Base-by-base conservation (phyloP, 1,140 invertebrate genomes). In the Calliphora vicina region DNA sequence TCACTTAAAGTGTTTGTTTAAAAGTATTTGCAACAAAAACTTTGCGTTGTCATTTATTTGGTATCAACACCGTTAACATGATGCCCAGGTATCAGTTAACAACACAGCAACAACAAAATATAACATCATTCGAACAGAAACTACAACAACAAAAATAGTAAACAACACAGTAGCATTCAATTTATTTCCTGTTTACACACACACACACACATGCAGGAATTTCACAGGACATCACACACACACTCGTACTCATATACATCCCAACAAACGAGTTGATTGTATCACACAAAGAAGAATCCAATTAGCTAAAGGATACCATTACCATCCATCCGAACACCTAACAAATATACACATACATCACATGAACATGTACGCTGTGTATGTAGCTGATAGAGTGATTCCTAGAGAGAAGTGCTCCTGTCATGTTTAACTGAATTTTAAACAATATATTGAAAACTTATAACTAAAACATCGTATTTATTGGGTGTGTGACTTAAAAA, bases 271-370 rank as follows among this genome's bases (percentile, higher is more conserved):
- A 43, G 35, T 45, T 43, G 74, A 78, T 20, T 78, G 74, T 10
- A 43, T 23, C 35, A 13, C 27, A 45, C 74, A 78, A 43, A 43
- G 35, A 42, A 78, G 74, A 78, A 78, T 78, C 74, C 74, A 78
- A 78, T 78, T 78, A 78, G 74, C 35, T 43, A 78, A 78, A 78
- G 74, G 74, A 78, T 78, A 78, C 35, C 74, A 23, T 78, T 78
- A 78, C 42, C 74, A 35, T 4, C 29, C 29, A 35, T 4, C 29
- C 29, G 29, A 35, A 35, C 29, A 74, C 29, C 72, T 74, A 26
- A 74, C 72, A 74, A 27, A 15, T 35, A 74, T 17, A 74, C 72
- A 15, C 10, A 50, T 50, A 50, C 45, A 50, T 50, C 45, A 50
- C 15, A 50, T 13, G 8, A 35, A n/a, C n/a, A n/a, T n/a, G n/a